phyloP scores from a whole-genome alignment of 2,888 invertebrate genomes.

The Ormyrus thymus region DNA sequence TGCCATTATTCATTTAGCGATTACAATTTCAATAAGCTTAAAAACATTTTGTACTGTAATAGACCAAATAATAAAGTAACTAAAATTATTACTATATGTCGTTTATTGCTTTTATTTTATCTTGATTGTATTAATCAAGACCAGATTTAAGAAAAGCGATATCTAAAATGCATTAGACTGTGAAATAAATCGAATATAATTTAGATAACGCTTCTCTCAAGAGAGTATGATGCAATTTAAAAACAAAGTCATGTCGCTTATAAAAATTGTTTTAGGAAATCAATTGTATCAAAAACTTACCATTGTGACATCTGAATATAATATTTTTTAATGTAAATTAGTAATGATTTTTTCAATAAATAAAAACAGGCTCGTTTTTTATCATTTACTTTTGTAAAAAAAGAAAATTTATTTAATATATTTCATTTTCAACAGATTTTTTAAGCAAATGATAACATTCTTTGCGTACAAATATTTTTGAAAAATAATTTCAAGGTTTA shows the following conservation, averaged over 20 bases:
- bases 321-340: not conserved
- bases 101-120: not conserved
- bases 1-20: constrained; percentile 30
- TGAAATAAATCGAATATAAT: constrained; percentile 23
- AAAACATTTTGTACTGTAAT: constrained; percentile 28
- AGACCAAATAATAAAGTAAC: constrained; percentile 21
- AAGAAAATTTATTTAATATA: constrained; percentile 36
- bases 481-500: constrained; percentile 13
- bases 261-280: not conserved
- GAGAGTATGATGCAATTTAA: not conserved
- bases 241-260: not conserved
- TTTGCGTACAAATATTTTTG: constrained; percentile 31
- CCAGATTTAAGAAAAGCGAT: constrained; percentile 35
- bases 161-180: constrained; percentile 28
- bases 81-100: not conserved
- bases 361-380: constrained; percentile 19
- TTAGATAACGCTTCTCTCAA: not conserved
- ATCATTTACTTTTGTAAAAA: constrained; percentile 45
- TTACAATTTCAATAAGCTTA: constrained; percentile 17
- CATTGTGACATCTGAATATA: constrained; percentile 8
- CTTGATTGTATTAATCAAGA: constrained; percentile 29
- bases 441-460: constrained; percentile 53
- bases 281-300: constrained; percentile 19
- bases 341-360: constrained; percentile 8
- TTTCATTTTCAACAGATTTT: constrained; percentile 45